These are phyloP conservation scores for Pheosia tremula DNA, from an alignment of 2,888 invertebrate species.

Conservation along the genomic window DNA sequence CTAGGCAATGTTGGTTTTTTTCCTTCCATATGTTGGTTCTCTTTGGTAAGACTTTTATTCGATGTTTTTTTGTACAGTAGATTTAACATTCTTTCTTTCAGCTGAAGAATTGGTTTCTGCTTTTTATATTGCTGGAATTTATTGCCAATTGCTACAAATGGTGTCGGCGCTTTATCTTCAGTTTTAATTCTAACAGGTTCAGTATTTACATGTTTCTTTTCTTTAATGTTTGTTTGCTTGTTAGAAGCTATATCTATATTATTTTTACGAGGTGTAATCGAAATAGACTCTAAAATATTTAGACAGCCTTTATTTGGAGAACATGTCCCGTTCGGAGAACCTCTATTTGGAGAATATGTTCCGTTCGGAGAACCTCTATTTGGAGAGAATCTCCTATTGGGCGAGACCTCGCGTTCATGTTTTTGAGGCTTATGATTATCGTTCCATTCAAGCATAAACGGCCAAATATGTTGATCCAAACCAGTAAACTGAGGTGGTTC, in stretches of 20 bases:
- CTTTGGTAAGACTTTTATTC: conserved; percentile 20
- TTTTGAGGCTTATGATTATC: conserved; percentile 16
- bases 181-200: conserved; percentile 8
- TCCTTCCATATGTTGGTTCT: conserved; percentile 16
- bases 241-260: conserved; percentile 8
- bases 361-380: neutral
- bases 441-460: conserved; percentile 68
- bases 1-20: conserved; percentile 8
- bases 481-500: conserved; percentile 62
- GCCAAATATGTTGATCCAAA: conserved; percentile 66
- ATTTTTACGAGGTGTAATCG: conserved; percentile 13
- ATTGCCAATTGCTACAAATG: conserved; percentile 21
- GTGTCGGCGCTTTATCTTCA: conserved; percentile 11
- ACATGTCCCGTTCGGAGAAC: neutral
- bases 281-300: conserved; percentile 7
- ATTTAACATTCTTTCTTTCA: conserved; percentile 65
- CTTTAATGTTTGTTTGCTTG: conserved; percentile 9
- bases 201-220: conserved; percentile 12
- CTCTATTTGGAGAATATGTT: neutral
- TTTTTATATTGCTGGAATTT: conserved; percentile 30
- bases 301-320: neutral
- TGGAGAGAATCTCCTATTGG: conserved; percentile 5
- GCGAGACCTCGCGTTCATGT: conserved; percentile 7
- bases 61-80: conserved; percentile 58
- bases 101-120: conserved; percentile 50